Percentiles rank a stretch among this genome's conserved stretches.
phyloP scores from a whole-genome alignment of 2,888 invertebrate genomes.

The Flexamia atlantica region DNA sequence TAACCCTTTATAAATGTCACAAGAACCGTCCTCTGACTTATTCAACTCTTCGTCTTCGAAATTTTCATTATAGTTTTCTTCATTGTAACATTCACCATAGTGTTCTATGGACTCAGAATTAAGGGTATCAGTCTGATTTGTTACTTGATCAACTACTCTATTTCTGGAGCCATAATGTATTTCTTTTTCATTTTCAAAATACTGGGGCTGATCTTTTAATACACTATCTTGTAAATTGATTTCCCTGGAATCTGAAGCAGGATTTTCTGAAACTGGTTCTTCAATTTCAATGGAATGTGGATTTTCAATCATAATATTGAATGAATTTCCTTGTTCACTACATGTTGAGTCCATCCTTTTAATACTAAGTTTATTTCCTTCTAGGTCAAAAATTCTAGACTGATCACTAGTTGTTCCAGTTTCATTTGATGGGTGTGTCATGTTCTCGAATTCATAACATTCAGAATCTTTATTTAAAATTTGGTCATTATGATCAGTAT shows the following conservation, averaged over 20 bases:
- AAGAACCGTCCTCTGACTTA: conserved; percentile 10
- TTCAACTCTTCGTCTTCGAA: neutral
- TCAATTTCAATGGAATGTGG: neutral
- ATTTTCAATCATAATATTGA: neutral
- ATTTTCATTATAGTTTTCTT: conserved; percentile 31
- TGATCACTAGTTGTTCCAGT: neutral
- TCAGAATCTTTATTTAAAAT: neutral
- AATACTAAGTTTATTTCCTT: neutral
- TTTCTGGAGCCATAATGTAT: neutral
- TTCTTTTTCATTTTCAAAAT: neutral
- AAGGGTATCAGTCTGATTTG: neutral
- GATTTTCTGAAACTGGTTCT: neutral
- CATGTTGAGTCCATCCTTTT: neutral
- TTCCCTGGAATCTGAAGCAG: neutral
- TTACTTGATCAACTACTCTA: neutral
- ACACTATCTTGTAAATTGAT: neutral
- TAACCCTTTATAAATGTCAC: conserved; percentile 42
- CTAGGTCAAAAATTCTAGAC: neutral
- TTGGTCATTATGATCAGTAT: neutral
- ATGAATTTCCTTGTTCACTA: neutral
- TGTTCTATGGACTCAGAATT: neutral
- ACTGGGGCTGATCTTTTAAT: neutral
- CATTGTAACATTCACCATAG: neutral
- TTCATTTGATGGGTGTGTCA: neutral
- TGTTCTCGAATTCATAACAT: neutral